These are phyloP conservation scores for Caenorhabditis imperialis DNA, from an alignment of 2,888 invertebrate genomes.

Conservation along the genomic window DNA sequence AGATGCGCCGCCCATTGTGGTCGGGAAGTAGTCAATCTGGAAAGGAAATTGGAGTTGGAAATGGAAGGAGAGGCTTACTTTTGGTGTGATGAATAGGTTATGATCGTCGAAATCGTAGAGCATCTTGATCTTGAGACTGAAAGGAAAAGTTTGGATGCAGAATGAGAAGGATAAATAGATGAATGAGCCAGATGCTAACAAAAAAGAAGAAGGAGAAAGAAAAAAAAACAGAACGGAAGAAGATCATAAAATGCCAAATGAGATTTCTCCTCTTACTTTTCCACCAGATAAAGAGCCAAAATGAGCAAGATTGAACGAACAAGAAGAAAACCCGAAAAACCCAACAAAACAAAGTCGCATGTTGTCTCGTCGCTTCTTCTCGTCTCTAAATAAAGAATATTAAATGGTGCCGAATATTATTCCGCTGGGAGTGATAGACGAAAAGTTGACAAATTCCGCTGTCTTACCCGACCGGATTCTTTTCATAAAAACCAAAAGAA, in stretches of 20 bases:
- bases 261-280: background rate
- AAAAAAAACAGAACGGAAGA: conserved; percentile 24
- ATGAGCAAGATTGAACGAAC: no score
- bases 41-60: background rate
- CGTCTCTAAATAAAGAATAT: conserved; percentile 57
- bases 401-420: conserved; percentile 60
- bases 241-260: conserved; percentile 13
- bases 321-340: background rate
- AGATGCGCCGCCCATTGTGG: conserved; percentile 71
- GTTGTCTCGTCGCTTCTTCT: conserved; percentile 9
- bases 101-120: conserved; percentile 72
- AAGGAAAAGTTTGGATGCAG: conserved; percentile 18
- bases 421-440: conserved; percentile 52
- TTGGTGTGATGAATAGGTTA: conserved; percentile 72
- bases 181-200: no score
- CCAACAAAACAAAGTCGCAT: background rate
- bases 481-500: conserved; percentile 34
- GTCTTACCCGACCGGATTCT: conserved; percentile 42
- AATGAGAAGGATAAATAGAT: conserved; percentile 14
- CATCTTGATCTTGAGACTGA: conserved; percentile 26
- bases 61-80: conserved; percentile 22
- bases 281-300: background rate
- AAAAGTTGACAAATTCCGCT: conserved; percentile 55
- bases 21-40: conserved; percentile 57
- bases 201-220: conserved; percentile 24